Evolutionary conservation across 2,113 vertebrate genomes (phyloP), one percentile per base, ranked within the genome.

Genomic region (Dinomys branickii): DNA sequence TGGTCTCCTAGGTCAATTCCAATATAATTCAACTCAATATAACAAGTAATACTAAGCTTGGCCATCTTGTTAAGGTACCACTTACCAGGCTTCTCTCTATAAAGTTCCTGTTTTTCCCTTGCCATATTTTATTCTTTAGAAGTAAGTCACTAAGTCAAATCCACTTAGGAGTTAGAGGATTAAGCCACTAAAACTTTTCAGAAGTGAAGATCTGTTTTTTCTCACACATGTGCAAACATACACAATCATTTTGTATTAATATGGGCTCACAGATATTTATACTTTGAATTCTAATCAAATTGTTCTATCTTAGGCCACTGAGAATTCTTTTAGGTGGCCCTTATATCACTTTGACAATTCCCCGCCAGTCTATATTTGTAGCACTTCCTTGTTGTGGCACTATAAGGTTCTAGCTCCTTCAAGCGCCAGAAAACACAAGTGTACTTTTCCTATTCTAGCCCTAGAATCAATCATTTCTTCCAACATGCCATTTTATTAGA

Each of bases 111-210:
- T 30, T 73, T 58, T 84, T 65, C 50, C 47, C 22, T 52, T 84
- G 54, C 17, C 50, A 75, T n/a, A 59, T 4, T 84, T 81, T 73
- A 52, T 38, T 63, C 35, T 88, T 92, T 22, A 80, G 59, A 93
- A 95, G 30, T 22, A 73, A 84, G 63, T 85, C n/a, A 96, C 50
- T 30, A 92, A 61, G 26, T 80, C 41, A 69, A 95, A 73, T 16
- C 50, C 71, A 90, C 10, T 38, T 35, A 82, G 35, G 54, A 41
- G 47, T 77, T 95, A 52, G 13, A 78, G 44, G 11, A 91, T 85
- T 82, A 96, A 88, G 47, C 50, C 93, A 63, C 26, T 86, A 38
- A 30, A 92, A 94, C 83, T 92, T 44, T 90, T 90, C 78, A 7
- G 0, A 61, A 93, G 83, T 24, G 13, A 95, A 75, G 19, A 91